phyloP scores from a whole-genome alignment of 2,888 invertebrate species.

The Elaeidobius kamerunicus region DNA sequence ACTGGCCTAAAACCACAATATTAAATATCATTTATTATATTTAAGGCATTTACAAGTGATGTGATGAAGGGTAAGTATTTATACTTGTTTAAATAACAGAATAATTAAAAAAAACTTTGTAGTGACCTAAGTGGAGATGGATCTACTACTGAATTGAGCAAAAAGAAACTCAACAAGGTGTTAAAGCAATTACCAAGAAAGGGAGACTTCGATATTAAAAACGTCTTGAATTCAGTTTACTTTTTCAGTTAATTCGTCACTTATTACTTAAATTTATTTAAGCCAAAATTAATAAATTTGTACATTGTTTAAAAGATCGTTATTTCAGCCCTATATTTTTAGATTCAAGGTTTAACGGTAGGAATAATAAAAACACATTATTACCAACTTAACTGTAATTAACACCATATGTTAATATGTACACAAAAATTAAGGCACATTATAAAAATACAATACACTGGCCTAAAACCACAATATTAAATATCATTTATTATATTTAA shows the following conservation, averaged over 20 bases:
- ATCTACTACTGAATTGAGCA: conserved; percentile 55
- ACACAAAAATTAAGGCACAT: conserved; percentile 39
- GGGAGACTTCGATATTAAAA: conserved; percentile 72
- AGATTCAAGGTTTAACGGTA: no score
- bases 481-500: conserved; percentile 18
- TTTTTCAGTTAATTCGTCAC: conserved; percentile 72
- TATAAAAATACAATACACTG: conserved; percentile 40
- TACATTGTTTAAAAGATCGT: conserved; percentile 5
- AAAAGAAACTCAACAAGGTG: conserved; percentile 60
- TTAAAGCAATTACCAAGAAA: conserved; percentile 66
- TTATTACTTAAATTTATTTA: no score
- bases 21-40: conserved; percentile 15
- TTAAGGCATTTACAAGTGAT: neutral
- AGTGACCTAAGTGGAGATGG: conserved; percentile 55
- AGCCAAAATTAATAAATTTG: conserved; percentile 8
- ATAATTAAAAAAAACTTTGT: conserved; percentile 36
- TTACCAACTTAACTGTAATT: conserved; percentile 32
- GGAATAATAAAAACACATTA: conserved; percentile 3
- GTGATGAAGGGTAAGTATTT: no score
- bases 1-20: no score
- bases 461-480: conserved; percentile 34
- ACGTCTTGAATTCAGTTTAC: conserved; percentile 75
- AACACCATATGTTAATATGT: conserved; percentile 35
- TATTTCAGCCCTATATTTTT: no score
- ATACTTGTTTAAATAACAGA: no score